Base-by-base conservation (phyloP, 2,888 invertebrate species). In the Calephelis perditalis region DNA sequence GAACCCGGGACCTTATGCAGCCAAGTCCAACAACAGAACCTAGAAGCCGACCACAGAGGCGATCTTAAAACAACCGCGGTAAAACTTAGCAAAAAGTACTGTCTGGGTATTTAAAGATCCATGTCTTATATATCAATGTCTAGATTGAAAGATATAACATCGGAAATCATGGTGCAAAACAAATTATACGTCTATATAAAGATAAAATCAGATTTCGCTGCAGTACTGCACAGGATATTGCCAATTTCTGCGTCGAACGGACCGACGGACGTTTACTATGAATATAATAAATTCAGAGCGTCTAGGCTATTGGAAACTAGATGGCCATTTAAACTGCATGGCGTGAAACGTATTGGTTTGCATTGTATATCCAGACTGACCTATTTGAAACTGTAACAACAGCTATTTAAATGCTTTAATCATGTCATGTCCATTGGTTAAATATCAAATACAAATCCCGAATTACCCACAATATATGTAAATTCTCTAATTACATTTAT, bases 191-290 rank as follows among this genome's bases (percentile, higher is more conserved):
- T 71, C 73, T 66, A 66, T 67, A 67, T 67, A 66, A 68, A 71
- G 69, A 73, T 72, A 63, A 72, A 73, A 77, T 73, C 69, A 69
- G 71, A 71, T 73, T 63, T 60, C 57, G 71, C 63, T 64, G 67
- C 73, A 71, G 68, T 70, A 74, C 73, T 69, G 68, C 71, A 64
- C 73, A 72, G 82, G 84, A 86, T 85, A 86, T 86, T 85, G 85
- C 70, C 84, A 85, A 86, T 86, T 85, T 81, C 80, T 78, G 73
- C 72, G 66, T 65, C 63, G 67, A 65, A 65, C 63, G 67, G 67
- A 69, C 68, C 63, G 56, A 56, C 66, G 61, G 63, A 57, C 63
- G 63, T 63, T 61, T 56, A 60, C 63, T 63, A 62, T 64, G 63
- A 65, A 64, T 63, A 65, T 65, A 64, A 67, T 67, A 63, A 63